Evolutionary conservation across 2,797 vertebrate genomes (phyloP).

Genomic region (Enteromius thamalakanensis): DNA sequence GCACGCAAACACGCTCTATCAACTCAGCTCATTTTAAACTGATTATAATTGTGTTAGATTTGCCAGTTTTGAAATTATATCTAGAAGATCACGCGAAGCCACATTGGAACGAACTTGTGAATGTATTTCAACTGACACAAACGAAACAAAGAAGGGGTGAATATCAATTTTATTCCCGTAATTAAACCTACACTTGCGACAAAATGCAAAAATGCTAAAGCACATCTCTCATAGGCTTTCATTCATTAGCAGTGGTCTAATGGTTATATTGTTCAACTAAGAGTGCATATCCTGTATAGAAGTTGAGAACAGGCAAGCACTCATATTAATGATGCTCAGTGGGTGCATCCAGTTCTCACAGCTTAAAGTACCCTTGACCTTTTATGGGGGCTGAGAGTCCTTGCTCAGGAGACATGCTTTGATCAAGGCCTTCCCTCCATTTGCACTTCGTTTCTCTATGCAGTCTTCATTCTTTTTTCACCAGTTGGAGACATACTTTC

Average conservation of each 20-base stretch:
- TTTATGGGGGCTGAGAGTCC: conserved; percentile 51
- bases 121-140: background rate
- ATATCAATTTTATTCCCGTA: background rate
- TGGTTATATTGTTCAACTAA: conserved; percentile 14
- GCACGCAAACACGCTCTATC: conserved; percentile 25
- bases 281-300: background rate
- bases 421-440: conserved; percentile 43
- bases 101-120: background rate
- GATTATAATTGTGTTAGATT: conserved; percentile 22
- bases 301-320: conserved; percentile 12
- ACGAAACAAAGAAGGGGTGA: background rate
- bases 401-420: conserved; percentile 46
- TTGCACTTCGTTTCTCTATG: conserved; percentile 43
- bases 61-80: background rate
- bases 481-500: conserved; percentile 2
- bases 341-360: conserved; percentile 35
- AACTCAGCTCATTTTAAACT: conserved; percentile 29
- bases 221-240: background rate
- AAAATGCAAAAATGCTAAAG: conserved; percentile 11
- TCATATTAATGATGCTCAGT: conserved; percentile 44
- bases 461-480: conserved; percentile 45
- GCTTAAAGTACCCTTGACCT: conserved; percentile 57
- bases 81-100: background rate
- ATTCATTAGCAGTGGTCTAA: conserved; percentile 28
- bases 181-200: conserved; percentile 3